phyloP scores from a whole-genome alignment of 2,888 invertebrate species.

The Drosophila phalerata region DNA sequence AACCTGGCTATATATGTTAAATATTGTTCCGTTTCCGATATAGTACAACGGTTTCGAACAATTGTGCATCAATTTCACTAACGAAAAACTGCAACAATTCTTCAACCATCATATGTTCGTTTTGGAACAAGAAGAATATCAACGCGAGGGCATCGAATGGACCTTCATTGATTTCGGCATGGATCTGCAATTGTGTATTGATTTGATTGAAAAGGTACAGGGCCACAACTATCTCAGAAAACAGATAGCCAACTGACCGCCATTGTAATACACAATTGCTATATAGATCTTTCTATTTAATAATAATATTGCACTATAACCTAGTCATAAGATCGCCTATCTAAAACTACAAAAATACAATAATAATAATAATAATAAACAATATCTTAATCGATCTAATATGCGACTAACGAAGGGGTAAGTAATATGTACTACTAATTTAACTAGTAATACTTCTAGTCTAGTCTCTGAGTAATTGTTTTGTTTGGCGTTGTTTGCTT shows the following conservation, averaged over 20 bases:
- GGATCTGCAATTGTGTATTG: slow-evolving; percentile 93
- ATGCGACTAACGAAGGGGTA: slow-evolving; percentile 63
- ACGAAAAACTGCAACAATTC: slow-evolving; percentile 97
- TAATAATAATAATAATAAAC: slow-evolving; percentile 44
- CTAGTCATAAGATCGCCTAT: slow-evolving; percentile 70
- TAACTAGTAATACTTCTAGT: slow-evolving; percentile 12
- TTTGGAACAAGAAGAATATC: slow-evolving; percentile 96
- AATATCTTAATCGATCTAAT: slow-evolving; percentile 58
- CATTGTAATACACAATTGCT: slow-evolving; percentile 70
- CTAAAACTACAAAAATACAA: slow-evolving; percentile 29
- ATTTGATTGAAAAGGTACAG: slow-evolving; percentile 90
- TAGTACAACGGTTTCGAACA: slow-evolving; percentile 96
- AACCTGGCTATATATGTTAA: slow-evolving; percentile 58
- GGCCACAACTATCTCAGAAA: slow-evolving; percentile 66
- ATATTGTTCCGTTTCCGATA: slow-evolving; percentile 85
- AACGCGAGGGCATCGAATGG: slow-evolving; percentile 96
- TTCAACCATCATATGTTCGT: slow-evolving; percentile 98
- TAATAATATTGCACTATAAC: slow-evolving; percentile 40
- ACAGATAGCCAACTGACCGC: slow-evolving; percentile 74
- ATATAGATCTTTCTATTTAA: slow-evolving; percentile 20
- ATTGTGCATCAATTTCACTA: slow-evolving; percentile 97
- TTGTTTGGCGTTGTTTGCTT: slow-evolving; percentile 62
- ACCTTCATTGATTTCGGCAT: slow-evolving; percentile 97
- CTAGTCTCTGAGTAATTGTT: slow-evolving; percentile 3
- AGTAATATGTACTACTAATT: slow-evolving; percentile 65